Evolutionary conservation across 1,140 invertebrate genomes (phyloP).

Genomic region (Brachionus sp.): DNA sequence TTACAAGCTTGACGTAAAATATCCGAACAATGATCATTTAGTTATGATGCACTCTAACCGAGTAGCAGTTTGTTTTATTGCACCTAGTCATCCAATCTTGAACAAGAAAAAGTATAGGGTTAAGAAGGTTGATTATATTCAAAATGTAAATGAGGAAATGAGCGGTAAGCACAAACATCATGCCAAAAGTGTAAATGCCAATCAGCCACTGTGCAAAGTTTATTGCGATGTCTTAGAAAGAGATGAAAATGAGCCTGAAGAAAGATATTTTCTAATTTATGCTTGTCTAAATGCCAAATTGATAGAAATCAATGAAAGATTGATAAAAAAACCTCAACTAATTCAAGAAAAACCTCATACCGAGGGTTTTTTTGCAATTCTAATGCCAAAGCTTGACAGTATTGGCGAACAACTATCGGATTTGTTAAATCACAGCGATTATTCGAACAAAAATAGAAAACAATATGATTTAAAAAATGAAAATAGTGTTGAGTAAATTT

Average conservation of each 20-base stretch:
- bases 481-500: background rate
- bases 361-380: constrained; percentile 30
- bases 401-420: background rate
- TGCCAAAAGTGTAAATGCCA: constrained; percentile 35
- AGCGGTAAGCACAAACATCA: constrained; percentile 40
- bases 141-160: constrained; percentile 45
- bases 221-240: background rate
- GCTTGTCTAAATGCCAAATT: constrained; percentile 31
- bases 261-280: constrained; percentile 32
- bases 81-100: constrained; percentile 26
- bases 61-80: constrained; percentile 34
- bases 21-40: constrained; percentile 25
- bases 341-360: constrained; percentile 30
- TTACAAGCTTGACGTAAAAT: constrained; percentile 17
- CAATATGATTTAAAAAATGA: background rate
- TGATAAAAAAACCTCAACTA: constrained; percentile 23
- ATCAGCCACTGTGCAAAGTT: constrained; percentile 27
- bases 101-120: constrained; percentile 8
- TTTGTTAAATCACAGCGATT: background rate
- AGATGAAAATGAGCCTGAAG: background rate
- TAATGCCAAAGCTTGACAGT: constrained; percentile 34
- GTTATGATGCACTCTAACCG: constrained; percentile 31
- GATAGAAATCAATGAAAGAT: constrained; percentile 32
- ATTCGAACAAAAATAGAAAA: background rate
- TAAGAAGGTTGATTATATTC: constrained; percentile 1